Percentiles rank a stretch among this genome's conserved stretches.
phyloP scores from a whole-genome alignment of 2,888 invertebrate species.

The Hypsopygia costalis region DNA sequence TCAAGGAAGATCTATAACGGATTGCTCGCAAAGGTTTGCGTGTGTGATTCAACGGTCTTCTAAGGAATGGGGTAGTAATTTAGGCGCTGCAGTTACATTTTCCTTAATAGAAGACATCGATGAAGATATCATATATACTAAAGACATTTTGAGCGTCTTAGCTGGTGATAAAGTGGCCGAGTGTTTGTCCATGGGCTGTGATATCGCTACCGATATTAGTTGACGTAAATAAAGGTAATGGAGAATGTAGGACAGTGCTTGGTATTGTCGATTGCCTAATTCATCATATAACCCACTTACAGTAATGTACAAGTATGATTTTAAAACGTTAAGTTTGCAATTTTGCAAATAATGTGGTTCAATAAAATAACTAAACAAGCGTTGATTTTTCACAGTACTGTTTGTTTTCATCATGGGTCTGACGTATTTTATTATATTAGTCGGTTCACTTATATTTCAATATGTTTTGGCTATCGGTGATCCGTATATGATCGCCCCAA shows the following conservation, averaged over 20 bases:
- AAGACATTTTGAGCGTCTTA: constrained; percentile 60
- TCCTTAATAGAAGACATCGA: constrained; percentile 63
- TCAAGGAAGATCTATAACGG: constrained; percentile 56
- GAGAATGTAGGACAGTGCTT: constrained; percentile 35
- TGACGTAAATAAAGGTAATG: constrained; percentile 47
- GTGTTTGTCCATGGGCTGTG: constrained; percentile 72
- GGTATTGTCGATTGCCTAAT: constrained; percentile 30
- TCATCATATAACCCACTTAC: constrained; percentile 40
- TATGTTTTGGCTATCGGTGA: constrained; percentile 32
- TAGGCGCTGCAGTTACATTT: constrained; percentile 66
- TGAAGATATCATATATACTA: constrained; percentile 57
- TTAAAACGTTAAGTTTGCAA: constrained; percentile 40
- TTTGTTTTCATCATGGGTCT: constrained; percentile 38
- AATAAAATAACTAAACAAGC: constrained; percentile 33
- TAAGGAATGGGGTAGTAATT: constrained; percentile 53
- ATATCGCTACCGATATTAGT: constrained; percentile 69
- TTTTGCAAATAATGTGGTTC: constrained; percentile 12
- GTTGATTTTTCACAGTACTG: constrained; percentile 22
- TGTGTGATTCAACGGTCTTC: constrained; percentile 61
- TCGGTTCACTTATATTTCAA: constrained; percentile 30
- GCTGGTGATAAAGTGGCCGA: constrained; percentile 68
- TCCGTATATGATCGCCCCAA: constrained; percentile 35
- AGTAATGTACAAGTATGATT: constrained; percentile 26
- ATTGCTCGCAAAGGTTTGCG: constrained; percentile 63
- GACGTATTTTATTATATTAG: constrained; percentile 22